These are phyloP conservation scores for Nannospalax galili DNA, from an alignment of 2,113 vertebrate genomes.

Conservation along the genomic window DNA sequence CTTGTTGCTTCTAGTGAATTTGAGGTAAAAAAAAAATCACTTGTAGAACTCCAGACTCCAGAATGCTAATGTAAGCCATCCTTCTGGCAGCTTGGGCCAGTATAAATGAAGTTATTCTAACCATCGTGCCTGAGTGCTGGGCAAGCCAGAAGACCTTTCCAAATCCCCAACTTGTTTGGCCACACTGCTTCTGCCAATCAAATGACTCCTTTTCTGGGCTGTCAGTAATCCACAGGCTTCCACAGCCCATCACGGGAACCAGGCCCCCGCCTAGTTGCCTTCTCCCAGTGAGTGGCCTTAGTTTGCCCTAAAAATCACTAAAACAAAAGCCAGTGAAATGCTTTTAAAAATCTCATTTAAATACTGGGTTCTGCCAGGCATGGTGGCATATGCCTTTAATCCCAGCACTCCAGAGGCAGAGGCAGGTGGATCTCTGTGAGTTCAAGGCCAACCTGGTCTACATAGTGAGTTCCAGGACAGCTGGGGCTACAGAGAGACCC, in stretches of 20 bases:
- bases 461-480: too few species aligned
- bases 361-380: background rate
- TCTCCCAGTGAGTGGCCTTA: background rate
- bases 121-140: too few species aligned
- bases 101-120: background rate
- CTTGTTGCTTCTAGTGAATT: constrained; percentile 29
- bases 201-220: background rate
- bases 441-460: too few species aligned
- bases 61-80: background rate
- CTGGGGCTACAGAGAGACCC: too few species aligned
- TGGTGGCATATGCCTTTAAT: too few species aligned
- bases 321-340: background rate
- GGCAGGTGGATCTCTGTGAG: too few species aligned
- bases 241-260: rapidly evolving
- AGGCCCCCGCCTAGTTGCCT: too few species aligned
- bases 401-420: too few species aligned
- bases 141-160: background rate
- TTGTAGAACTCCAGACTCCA: background rate
- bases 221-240: background rate
- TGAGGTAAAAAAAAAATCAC: background rate
- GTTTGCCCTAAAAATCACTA: background rate
- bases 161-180: background rate
- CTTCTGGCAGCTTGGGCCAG: background rate
- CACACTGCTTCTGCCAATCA: background rate
- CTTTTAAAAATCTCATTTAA: background rate